phyloP scores from a whole-genome alignment of 2,888 invertebrate genomes.

The Drosophila birchii region DNA sequence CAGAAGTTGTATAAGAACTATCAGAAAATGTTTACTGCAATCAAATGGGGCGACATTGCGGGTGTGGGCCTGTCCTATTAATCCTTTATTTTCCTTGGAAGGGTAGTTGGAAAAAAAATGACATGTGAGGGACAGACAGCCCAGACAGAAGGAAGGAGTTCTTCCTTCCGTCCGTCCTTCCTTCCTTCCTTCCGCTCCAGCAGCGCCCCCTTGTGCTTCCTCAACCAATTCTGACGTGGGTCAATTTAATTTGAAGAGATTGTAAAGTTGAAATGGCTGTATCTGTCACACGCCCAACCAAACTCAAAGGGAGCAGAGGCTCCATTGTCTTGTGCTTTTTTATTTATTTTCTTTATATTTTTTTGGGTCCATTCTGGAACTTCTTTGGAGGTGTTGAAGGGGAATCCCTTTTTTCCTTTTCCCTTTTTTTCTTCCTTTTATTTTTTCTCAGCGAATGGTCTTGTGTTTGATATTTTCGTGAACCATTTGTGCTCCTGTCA shows the following conservation, averaged over 20 bases:
- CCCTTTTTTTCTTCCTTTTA: neutral
- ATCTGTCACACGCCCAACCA: conserved; percentile 46
- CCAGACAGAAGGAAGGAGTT: conserved; percentile 7
- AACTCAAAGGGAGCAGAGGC: neutral
- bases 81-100: conserved; percentile 36
- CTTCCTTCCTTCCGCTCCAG: neutral
- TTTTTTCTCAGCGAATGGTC: conserved; percentile 6
- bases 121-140: conserved; percentile 51
- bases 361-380: neutral
- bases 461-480: conserved; percentile 29
- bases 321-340: conserved; percentile 33
- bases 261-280: conserved; percentile 63
- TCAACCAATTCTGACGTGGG: conserved; percentile 65
- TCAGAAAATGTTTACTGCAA: conserved; percentile 11
- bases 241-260: conserved; percentile 77
- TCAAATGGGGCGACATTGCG: conserved; percentile 25
- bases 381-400: conserved; percentile 32
- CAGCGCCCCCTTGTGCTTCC: too few relatives aligned
- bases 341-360: conserved; percentile 9
- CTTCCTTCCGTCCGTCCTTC: neutral
- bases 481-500: conserved; percentile 47
- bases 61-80: conserved; percentile 38
- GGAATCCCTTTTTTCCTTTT: conserved; percentile 18
- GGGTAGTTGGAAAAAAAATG: conserved; percentile 11
- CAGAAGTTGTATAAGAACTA: neutral